phyloP scores from a whole-genome alignment of 2,113 vertebrate genomes.

The Ctenomys sociabilis region DNA sequence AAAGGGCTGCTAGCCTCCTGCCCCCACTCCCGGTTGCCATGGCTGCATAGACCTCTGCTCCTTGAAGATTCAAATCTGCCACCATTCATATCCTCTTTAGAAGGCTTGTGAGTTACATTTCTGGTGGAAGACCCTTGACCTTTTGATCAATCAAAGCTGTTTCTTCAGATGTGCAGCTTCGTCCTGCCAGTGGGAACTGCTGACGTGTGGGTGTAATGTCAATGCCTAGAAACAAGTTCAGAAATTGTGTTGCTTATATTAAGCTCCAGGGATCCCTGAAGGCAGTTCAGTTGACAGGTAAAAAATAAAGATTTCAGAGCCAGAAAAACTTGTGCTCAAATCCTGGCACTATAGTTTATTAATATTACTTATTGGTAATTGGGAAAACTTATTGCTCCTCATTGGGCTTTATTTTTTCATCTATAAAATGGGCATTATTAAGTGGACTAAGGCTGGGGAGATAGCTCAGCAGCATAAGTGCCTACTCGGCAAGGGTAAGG shows the following conservation, averaged over 20 bases:
- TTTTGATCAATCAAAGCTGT: conserved; percentile 6
- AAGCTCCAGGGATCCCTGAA: neutral
- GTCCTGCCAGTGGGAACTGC: neutral
- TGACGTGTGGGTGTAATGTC: neutral
- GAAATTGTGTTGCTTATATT: neutral
- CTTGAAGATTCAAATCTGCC: neutral
- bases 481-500: too few species aligned
- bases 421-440: neutral
- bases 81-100: neutral
- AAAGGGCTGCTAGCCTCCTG: neutral
- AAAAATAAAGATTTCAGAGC: neutral
- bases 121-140: neutral
- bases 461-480: too few species aligned
- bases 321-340: neutral
- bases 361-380: neutral
- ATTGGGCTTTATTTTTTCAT: neutral
- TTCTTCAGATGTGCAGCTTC: neutral
- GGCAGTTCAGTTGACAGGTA: neutral
- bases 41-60: neutral
- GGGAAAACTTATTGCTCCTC: neutral
- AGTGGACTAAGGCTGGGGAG: neutral
- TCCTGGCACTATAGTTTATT: neutral
- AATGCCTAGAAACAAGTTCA: neutral
- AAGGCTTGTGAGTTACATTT: conserved; percentile 14
- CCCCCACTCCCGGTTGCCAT: neutral